phyloP scores from a whole-genome alignment of 2,797 vertebrate genomes.

The Champsocephalus gunnari region DNA sequence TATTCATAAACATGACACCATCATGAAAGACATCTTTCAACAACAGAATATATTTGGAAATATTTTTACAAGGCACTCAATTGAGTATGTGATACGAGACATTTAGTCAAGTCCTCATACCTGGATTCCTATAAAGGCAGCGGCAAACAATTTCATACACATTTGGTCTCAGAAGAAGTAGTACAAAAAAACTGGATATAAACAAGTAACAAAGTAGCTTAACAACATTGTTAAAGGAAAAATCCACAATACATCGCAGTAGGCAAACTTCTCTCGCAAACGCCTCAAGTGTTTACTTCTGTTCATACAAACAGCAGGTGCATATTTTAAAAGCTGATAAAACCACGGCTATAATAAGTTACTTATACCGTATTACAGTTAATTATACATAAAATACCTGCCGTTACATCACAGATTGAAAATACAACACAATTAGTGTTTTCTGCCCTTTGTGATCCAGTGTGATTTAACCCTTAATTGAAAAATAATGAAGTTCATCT shows the following conservation, averaged over 20 bases:
- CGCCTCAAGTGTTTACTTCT: not conserved
- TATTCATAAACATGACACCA: conserved; percentile 24
- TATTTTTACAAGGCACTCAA: conserved; percentile 65
- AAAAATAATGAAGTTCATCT: conserved; percentile 75
- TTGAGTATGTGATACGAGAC: conserved; percentile 47
- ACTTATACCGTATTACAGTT: conserved; percentile 9
- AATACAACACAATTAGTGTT: conserved; percentile 12
- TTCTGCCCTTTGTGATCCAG: conserved; percentile 27
- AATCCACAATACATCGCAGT: conserved; percentile 51
- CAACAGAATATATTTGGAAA: conserved; percentile 71
- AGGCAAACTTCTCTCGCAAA: conserved; percentile 10
- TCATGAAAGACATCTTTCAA: conserved; percentile 33
- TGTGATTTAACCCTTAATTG: conserved; percentile 48
- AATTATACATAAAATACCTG: conserved; percentile 19
- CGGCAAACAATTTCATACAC: conserved; percentile 72
- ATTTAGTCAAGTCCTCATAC: conserved; percentile 49
- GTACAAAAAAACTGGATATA: conserved; percentile 53
- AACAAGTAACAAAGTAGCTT: conserved; percentile 53
- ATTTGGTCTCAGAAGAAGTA: conserved; percentile 76
- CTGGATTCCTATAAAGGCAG: conserved; percentile 56
- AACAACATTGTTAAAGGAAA: conserved; percentile 33
- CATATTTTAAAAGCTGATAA: conserved; percentile 38
- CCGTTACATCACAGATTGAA: conserved; percentile 27
- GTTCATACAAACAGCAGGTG: not conserved
- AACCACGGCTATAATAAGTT: conserved; percentile 24